Base-by-base conservation (phyloP, 2,797 vertebrate species). In the Varecia variegata region DNA sequence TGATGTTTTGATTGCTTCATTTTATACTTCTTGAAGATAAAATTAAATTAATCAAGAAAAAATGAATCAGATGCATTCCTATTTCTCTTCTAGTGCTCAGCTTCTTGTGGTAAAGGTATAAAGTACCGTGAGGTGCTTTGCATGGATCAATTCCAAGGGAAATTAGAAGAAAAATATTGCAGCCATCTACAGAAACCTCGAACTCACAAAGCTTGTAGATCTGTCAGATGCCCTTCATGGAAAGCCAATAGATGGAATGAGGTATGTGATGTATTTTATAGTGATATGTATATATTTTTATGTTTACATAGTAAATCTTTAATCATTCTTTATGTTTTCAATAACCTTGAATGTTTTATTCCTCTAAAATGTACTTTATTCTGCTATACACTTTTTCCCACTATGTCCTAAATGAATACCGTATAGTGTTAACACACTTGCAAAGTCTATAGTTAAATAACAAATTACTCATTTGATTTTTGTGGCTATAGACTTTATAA, bases 31-130 rank as follows among this genome's bases (percentile, higher is more conserved):
- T 73, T 88, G 9, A 82, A 83, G 43, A 38, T 85, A 87, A 35
- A 10, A 50, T 52, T 70, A 35, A 12, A 56, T 52, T 70, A 23
- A 88, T 85, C 30, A 47, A 82, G 56, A 65, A 80, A 60, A 81
- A 58, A 71, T 79, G 18, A 93, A 83, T 85, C n/a, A 82, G 82
- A 8, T 2, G 0, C 23, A 30, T 77, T 79, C 3, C 0, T 56
- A 10, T 90, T 86, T 95, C 82, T 70, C 97, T 96, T 97, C 45
- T 97, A 99, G 99, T 99, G 99, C 94, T 99, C 99, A 89, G 99
- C 99, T 97, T 99, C 99, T 92, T 99, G 99, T 98, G 99, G 99
- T 47, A 99, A 98, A 84, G 99, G 99, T 77, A 98, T 98, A 97
- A 99, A 99, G 97, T 98, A 99, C 92, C 99, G 99, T 38, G 99